phyloP scores from a whole-genome alignment of 1,140 invertebrate species.

The Drosophila pandora region DNA sequence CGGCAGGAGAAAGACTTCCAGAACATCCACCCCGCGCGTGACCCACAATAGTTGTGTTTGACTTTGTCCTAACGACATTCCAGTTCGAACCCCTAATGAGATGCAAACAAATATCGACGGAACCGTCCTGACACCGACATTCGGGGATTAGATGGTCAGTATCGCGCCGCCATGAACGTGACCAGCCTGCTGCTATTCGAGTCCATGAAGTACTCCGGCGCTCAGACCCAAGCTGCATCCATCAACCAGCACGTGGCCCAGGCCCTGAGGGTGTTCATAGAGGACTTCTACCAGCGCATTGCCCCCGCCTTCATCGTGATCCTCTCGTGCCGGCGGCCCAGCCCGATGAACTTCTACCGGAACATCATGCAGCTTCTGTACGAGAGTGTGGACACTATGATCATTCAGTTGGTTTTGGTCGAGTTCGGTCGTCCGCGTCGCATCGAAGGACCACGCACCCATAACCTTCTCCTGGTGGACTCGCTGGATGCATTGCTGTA shows the following conservation, averaged over 20 bases:
- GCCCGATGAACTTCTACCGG: conserved; percentile 62
- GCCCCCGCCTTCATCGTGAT: conserved; percentile 59
- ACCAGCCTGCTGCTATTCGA: conserved; percentile 57
- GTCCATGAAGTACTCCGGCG: conserved; percentile 53
- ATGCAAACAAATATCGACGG: conserved; percentile 18
- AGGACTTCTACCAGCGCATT: conserved; percentile 56
- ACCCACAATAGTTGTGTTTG: conserved; percentile 36
- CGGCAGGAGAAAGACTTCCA: neutral
- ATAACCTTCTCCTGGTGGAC: conserved; percentile 58
- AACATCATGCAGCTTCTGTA: conserved; percentile 63
- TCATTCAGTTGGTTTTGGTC: conserved; percentile 51
- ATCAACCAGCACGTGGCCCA: conserved; percentile 58
- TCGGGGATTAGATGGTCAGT: conserved; percentile 4
- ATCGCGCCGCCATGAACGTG: conserved; percentile 47
- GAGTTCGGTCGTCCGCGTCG: conserved; percentile 23
- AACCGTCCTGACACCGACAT: neutral
- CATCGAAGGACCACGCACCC: conserved; percentile 33
- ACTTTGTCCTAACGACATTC: conserved; percentile 20
- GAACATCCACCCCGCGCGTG: conserved; percentile 13
- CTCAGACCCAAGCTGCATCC: conserved; percentile 49
- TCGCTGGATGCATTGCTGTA: conserved; percentile 58
- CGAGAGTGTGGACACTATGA: conserved; percentile 64
- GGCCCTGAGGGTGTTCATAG: conserved; percentile 50
- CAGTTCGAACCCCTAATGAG: conserved; percentile 31
- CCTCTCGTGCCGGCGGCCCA: conserved; percentile 55